A percentile compares a stretch with the other conserved stretches of the same genome.
phyloP scores from a whole-genome alignment of 2,113 vertebrate species.

The Cyprinodon tularosa region DNA sequence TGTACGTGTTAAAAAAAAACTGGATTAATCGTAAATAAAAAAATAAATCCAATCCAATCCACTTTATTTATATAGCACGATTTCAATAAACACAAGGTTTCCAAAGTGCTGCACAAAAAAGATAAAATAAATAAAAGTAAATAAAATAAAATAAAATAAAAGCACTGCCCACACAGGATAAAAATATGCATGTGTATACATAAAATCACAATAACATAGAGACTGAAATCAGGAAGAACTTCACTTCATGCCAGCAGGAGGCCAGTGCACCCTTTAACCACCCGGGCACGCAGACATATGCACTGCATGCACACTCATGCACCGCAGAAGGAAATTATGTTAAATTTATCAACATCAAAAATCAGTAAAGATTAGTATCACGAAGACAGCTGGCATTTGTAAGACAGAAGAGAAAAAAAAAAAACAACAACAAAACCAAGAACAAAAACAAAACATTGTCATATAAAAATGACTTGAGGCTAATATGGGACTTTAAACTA shows the following conservation, averaged over 20 bases:
- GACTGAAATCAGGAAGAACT: neutral
- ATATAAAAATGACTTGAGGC: neutral
- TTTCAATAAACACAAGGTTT: too few relatives aligned
- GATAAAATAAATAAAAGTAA: too few relatives aligned
- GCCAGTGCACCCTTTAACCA: neutral
- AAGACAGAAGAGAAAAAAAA: neutral
- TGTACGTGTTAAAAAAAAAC: too few relatives aligned
- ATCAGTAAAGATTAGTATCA: neutral
- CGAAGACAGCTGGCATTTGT: neutral
- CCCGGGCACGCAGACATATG: too few relatives aligned
- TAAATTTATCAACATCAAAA: neutral
- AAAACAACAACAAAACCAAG: neutral
- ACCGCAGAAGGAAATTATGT: neutral
- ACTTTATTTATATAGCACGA: too few relatives aligned
- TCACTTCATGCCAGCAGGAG: neutral
- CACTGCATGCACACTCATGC: too few relatives aligned
- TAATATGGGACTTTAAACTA: neutral
- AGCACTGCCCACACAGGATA: too few relatives aligned
- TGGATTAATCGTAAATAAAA: too few relatives aligned
- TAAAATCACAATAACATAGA: neutral
- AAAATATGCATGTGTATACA: too few relatives aligned
- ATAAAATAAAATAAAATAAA: too few relatives aligned
- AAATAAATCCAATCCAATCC: too few relatives aligned
- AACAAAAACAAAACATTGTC: neutral
- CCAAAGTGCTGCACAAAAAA: too few relatives aligned